phyloP scores from a whole-genome alignment of 2,797 vertebrate species.

The Onychomys leucogaster region DNA sequence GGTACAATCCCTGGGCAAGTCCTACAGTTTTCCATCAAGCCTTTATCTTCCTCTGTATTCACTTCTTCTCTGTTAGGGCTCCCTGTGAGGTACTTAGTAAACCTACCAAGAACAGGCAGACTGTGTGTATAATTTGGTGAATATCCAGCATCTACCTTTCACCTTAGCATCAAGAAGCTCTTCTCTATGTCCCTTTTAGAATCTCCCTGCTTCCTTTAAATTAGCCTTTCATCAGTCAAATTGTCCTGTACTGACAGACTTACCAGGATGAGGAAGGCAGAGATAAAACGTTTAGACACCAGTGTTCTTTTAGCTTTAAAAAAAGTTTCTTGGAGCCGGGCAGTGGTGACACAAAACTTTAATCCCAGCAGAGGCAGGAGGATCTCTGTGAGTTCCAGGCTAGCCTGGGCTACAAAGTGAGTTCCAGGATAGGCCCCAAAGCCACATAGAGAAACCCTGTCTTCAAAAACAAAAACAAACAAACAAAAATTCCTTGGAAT shows the following conservation, averaged over 20 bases:
- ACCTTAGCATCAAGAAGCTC: background rate
- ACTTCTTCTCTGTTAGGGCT: background rate
- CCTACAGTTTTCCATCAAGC: background rate
- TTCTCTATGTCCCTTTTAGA: background rate
- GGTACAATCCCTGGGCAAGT: background rate
- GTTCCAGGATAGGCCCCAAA: too few relatives aligned
- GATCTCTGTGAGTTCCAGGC: too few relatives aligned
- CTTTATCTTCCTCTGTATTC: background rate
- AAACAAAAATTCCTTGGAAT: conserved; percentile 58
- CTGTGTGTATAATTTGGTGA: background rate
- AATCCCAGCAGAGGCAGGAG: too few relatives aligned
- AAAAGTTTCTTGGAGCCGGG: background rate
- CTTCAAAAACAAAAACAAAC: too few relatives aligned
- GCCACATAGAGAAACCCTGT: too few relatives aligned
- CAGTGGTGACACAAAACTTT: too few relatives aligned
- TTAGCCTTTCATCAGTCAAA: background rate
- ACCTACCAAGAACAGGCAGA: background rate
- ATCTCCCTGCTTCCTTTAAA: background rate
- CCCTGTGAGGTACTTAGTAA: background rate
- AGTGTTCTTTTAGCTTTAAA: background rate
- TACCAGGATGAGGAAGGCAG: background rate
- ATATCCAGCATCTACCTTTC: background rate
- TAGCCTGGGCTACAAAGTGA: too few relatives aligned
- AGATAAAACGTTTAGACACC: background rate
- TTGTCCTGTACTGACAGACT: background rate